These are phyloP conservation scores for Pseudomyrmex pallidus DNA, from an alignment of 1,140 invertebrate species.

Conservation along the genomic window DNA sequence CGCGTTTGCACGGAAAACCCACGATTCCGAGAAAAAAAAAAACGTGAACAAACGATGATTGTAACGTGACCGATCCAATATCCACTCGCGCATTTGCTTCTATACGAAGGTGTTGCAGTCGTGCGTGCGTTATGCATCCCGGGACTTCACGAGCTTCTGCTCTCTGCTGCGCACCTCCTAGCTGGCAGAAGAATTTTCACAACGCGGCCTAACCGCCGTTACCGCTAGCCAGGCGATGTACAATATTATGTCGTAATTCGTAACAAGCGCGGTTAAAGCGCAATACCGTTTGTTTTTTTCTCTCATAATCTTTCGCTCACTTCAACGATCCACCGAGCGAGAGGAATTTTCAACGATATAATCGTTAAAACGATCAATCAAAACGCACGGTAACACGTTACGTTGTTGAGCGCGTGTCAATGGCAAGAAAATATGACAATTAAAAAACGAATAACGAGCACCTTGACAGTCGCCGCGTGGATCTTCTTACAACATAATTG, in stretches of 20 bases:
- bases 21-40: background rate
- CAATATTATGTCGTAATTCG: slow-evolving; percentile 53
- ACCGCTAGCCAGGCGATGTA: slow-evolving; percentile 51
- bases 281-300: slow-evolving; percentile 51
- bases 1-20: background rate
- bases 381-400: slow-evolving; percentile 6
- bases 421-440: background rate
- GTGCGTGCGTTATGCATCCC: slow-evolving; percentile 1
- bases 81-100: background rate
- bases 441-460: background rate
- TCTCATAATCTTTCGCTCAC: slow-evolving; percentile 24
- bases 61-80: background rate
- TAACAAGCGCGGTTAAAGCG: slow-evolving; percentile 53
- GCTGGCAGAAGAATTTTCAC: slow-evolving; percentile 38
- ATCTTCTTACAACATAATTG: no score
- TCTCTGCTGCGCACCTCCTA: background rate
- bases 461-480: slow-evolving; percentile 19
- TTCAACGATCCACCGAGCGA: slow-evolving; percentile 39
- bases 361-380: slow-evolving; percentile 1
- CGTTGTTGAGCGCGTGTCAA: background rate
- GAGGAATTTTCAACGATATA: slow-evolving; percentile 46
- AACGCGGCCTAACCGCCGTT: slow-evolving; percentile 43
- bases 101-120: background rate
- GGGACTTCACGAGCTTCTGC: background rate
- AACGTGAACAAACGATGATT: no score